Conservation (phyloP, 2,888 invertebrate species). For the Mythimna lalbum region DNA sequence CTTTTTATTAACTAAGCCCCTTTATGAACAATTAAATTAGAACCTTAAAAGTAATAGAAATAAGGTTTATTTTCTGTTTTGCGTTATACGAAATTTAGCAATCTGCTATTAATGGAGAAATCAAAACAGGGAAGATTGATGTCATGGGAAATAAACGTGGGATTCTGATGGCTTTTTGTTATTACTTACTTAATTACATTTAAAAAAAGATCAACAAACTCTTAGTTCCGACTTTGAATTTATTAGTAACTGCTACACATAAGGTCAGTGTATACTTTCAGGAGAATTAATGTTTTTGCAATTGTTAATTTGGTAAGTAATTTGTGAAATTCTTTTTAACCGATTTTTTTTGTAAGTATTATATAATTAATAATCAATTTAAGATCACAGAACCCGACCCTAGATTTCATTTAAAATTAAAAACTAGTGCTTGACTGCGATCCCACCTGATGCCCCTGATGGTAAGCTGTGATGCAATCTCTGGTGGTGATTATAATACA, state of each 20-base stretch:
- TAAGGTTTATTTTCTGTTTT: conserved; percentile 56
- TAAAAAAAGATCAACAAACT: conserved; percentile 25
- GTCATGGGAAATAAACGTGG: conserved; percentile 84
- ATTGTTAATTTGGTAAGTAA: no score
- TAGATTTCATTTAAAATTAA: no score
- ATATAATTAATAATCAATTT: no score
- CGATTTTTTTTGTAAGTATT: no score
- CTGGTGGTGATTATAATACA: no score
- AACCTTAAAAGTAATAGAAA: conserved; percentile 27
- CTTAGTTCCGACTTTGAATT: background rate
- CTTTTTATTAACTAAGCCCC: conserved; percentile 67
- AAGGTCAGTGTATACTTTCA: no score
- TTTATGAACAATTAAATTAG: conserved; percentile 46
- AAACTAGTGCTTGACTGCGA: no score
- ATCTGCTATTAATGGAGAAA: conserved; percentile 83
- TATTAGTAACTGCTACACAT: background rate
- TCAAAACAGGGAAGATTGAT: conserved; percentile 87
- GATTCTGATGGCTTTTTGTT: conserved; percentile 73
- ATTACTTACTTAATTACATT: conserved; percentile 53
- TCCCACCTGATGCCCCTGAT: no score
- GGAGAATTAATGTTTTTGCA: no score
- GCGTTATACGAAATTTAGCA: conserved; percentile 72
- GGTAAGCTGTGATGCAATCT: no score
- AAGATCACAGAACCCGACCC: no score
- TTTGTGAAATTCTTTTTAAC: no score